Percentiles rank a stretch among this genome's conserved stretches.
Evolutionary conservation across 2,797 vertebrate genomes (phyloP).

Genomic region (Melanotaenia trifasciata): DNA sequence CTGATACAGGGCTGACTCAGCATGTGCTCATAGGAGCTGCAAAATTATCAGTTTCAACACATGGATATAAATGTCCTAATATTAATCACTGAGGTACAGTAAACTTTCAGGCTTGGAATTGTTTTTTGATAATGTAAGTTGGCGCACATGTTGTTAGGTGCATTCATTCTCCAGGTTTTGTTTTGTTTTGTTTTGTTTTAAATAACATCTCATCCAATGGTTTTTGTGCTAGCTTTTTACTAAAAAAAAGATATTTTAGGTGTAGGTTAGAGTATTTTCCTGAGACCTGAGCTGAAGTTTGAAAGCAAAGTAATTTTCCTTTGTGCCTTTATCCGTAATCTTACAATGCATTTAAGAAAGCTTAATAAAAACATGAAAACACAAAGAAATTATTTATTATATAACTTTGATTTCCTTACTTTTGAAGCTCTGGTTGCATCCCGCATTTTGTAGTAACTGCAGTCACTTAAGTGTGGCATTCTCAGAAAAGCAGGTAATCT

Average conservation of each 20-base stretch:
- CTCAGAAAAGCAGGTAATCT: slow-evolving; percentile 65
- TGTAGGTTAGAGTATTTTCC: not conserved
- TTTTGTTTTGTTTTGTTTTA: no score
- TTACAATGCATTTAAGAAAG: not conserved
- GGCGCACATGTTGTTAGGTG: slow-evolving; percentile 15
- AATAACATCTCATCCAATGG: not conserved
- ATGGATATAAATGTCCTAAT: slow-evolving; percentile 11
- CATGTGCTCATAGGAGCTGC: not conserved
- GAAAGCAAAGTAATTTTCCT: not conserved
- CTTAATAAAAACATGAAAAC: not conserved
- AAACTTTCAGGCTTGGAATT: slow-evolving; percentile 7
- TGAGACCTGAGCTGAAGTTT: not conserved
- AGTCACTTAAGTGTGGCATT: slow-evolving; percentile 90
- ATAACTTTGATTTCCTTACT: slow-evolving; percentile 70
- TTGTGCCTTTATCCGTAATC: fast-evolving
- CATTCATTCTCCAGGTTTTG: not conserved
- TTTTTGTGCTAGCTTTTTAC: not conserved
- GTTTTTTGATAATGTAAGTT: slow-evolving; percentile 6
- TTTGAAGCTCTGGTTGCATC: slow-evolving; percentile 79
- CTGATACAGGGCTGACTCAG: slow-evolving; percentile 19
- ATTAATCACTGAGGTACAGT: slow-evolving; percentile 26
- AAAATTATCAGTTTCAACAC: slow-evolving; percentile 6
- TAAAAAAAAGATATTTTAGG: not conserved
- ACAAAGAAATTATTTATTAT: not conserved
- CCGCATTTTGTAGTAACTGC: slow-evolving; percentile 86